Base-by-base conservation (phyloP, 2,113 vertebrate species). In the Rostratula benghalensis region DNA sequence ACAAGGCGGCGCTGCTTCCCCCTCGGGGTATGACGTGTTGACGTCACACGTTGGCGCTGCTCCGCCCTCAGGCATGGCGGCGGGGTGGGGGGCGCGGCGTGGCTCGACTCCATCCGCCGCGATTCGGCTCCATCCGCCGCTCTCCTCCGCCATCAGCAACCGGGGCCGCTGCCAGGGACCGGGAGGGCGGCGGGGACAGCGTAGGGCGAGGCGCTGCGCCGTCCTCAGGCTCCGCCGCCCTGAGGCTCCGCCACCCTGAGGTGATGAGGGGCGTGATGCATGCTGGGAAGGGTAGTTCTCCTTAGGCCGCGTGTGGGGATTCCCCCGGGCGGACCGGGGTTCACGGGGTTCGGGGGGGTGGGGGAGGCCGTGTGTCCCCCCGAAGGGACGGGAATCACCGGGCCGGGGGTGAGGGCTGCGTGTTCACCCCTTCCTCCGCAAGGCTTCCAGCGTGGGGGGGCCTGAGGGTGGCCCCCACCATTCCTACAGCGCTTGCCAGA, bases 51-150 rank as follows among this genome's bases (percentile, higher is more conserved):
- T 6, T 7, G 1, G 10, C 21, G 30, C 30, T 3, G 3, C 3
- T 4, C 1, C 3, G 41, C 21, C 2, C 0, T 17, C 3, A 0
- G 35, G 1, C 3, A 28, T 64, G 92, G 43, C 16, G 11, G 45
- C 4, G 2, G 7, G 27, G 18, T 0, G 10, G 9, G 8, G 7
- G 2, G 9, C 4, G 10, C 2, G 3, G 1, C 0, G 14, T 0
- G 30, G 7, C 4, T 11, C 0, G 7, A 1, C 0, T 0, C 0
- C 2, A 28, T 86, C 81, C 19, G 11, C 3, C 8, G 4, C 0
- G 1, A 25, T 83, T 77, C 19, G 9, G 3, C 8, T 3, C 3
- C 25, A 81, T 85, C 80, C 24, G 31, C 21, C 2, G 3, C 8
- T 53, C 22, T 61, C 57, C 12, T 20, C 10, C 25, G 3, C 9